A percentile compares a stretch with the other conserved stretches of the same genome.
Conservation (phyloP, 53 echinoderm and acorn worm species). For the Crossaster papposus region DNA sequence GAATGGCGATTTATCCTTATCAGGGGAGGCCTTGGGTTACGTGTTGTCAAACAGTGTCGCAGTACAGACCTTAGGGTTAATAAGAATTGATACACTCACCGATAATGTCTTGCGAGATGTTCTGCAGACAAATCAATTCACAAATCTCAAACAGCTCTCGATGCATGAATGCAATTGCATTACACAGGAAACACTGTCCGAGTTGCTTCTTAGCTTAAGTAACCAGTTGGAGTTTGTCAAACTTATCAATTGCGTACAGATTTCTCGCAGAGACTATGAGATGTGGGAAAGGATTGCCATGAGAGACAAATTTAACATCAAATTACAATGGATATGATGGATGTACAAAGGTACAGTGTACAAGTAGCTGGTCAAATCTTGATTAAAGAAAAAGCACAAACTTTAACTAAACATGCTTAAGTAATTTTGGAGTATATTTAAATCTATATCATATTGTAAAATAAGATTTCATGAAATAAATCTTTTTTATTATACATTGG, state of each 20-base stretch:
- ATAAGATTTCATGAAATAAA: too few relatives aligned
- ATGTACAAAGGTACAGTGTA: conserved; percentile 47
- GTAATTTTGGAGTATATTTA: too few relatives aligned
- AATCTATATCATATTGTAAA: too few relatives aligned
- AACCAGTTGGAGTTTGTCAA: conserved; percentile 68
- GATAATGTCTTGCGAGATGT: conserved; percentile 53
- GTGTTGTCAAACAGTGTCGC: conserved; percentile 55
- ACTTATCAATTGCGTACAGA: conserved; percentile 70
- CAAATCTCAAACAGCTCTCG: conserved; percentile 46
- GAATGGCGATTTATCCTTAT: conserved; percentile 55
- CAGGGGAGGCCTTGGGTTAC: conserved; percentile 42
- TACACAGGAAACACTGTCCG: conserved; percentile 39
- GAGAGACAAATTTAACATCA: conserved; percentile 51
- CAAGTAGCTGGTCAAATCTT: neutral
- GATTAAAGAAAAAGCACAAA: too few relatives aligned
- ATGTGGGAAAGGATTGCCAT: conserved; percentile 52
- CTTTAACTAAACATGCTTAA: too few relatives aligned
- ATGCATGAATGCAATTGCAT: conserved; percentile 69
- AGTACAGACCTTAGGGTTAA: conserved; percentile 57
- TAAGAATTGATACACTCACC: conserved; percentile 61
- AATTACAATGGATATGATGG: conserved; percentile 77
- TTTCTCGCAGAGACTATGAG: conserved; percentile 63
- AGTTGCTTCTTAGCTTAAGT: conserved; percentile 43
- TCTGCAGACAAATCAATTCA: conserved; percentile 49
- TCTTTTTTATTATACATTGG: too few relatives aligned